Evolutionary conservation across 2,113 vertebrate species (phyloP).

Genomic region (Apteryx owenii): DNA sequence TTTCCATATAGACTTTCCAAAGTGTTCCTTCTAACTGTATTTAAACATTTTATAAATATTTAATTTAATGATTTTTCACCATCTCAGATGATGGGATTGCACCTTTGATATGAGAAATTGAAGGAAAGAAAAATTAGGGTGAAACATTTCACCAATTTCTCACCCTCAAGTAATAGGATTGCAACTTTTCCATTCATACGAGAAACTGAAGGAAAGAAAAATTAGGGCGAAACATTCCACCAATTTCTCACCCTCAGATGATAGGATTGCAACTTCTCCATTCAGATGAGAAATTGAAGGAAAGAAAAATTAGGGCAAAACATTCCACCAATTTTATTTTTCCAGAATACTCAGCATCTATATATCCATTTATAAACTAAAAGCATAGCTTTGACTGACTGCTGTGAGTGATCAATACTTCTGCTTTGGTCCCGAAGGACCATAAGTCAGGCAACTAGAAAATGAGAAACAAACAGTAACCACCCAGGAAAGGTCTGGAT

Average conservation of each 20-base stretch:
- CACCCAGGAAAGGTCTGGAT: background rate
- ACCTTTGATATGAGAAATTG: background rate
- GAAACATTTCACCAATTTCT: background rate
- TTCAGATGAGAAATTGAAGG: background rate
- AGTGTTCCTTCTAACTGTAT: background rate
- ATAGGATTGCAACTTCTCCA: background rate
- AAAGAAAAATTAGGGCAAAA: background rate
- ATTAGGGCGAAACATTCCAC: background rate
- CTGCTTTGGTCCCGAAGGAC: background rate
- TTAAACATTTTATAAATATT: no score
- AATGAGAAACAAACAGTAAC: background rate
- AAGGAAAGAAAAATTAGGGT: background rate
- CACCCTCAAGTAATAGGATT: fast-evolving
- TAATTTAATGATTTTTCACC: background rate
- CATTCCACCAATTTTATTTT: background rate
- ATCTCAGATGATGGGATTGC: background rate
- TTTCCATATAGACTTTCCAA: background rate
- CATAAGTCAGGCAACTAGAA: background rate
- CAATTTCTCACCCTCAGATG: background rate
- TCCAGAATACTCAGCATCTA: background rate
- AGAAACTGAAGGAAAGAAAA: background rate
- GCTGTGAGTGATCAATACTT: background rate
- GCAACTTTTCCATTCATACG: background rate
- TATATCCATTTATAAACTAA: background rate
- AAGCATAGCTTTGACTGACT: background rate